These are phyloP conservation scores for Cottoperca gobio DNA, from an alignment of 2,797 vertebrate genomes.

Conservation along the genomic window DNA sequence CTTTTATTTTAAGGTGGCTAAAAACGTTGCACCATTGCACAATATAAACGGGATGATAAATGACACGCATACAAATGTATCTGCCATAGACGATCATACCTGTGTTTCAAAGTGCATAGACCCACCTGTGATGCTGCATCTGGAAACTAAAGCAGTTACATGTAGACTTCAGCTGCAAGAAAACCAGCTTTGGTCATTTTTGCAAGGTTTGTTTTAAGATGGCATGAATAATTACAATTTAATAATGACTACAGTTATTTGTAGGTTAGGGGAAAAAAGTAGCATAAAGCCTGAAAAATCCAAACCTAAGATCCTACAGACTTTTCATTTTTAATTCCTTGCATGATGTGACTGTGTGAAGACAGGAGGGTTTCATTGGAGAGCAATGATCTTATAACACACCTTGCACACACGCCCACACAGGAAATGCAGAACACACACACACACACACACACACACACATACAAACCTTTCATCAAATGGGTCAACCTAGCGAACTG, in stretches of 20 bases:
- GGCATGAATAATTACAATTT: neutral
- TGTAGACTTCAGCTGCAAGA: neutral
- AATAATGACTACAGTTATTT: neutral
- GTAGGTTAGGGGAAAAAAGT: neutral
- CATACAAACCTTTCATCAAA: slow-evolving; percentile 27
- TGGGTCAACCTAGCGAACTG: slow-evolving; percentile 48
- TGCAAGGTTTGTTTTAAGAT: neutral
- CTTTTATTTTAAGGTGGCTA: neutral
- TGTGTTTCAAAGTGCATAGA: slow-evolving; percentile 55
- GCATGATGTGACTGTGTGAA: neutral
- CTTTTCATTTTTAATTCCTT: neutral
- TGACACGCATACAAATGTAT: slow-evolving; percentile 10
- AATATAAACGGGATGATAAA: neutral
- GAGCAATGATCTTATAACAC: slow-evolving; percentile 13
- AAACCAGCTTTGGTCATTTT: slow-evolving; percentile 38
- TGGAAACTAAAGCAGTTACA: neutral
- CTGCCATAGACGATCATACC: slow-evolving; percentile 29
- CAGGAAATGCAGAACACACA: slow-evolving; percentile 18
- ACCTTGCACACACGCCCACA: neutral
- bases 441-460: slow-evolving; percentile 2
- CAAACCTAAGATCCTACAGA: neutral
- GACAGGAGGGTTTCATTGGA: neutral
- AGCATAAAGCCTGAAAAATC: neutral
- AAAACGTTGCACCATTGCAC: neutral
- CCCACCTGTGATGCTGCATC: slow-evolving; percentile 9